phyloP scores from a whole-genome alignment of 2,888 invertebrate genomes.

The Archips crataeganus region DNA sequence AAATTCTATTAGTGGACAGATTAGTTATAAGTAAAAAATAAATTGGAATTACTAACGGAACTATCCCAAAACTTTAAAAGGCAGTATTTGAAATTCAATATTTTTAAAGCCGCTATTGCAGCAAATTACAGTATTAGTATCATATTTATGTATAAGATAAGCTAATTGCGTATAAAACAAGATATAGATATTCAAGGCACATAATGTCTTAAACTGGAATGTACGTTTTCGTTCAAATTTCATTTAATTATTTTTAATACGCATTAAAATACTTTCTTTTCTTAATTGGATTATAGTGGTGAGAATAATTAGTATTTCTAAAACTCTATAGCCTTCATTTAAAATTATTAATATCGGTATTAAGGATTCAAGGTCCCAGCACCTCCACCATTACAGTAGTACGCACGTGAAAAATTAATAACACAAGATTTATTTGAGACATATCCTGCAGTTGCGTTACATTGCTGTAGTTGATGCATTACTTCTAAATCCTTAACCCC shows the following conservation, averaged over 20 bases:
- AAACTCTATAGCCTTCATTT: neutral
- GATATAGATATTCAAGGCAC: conserved; percentile 52
- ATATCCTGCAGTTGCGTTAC: too few species aligned
- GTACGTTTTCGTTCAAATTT: conserved; percentile 38
- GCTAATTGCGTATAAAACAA: conserved; percentile 32
- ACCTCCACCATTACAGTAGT: neutral
- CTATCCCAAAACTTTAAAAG: too few species aligned
- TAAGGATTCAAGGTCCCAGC: neutral
- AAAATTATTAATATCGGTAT: neutral
- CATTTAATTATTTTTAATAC: neutral
- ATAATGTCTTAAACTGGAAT: conserved; percentile 49
- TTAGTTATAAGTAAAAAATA: neutral
- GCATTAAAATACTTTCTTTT: neutral
- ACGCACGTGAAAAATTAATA: too few species aligned
- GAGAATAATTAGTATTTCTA: neutral
- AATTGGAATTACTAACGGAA: neutral
- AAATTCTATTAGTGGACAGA: neutral
- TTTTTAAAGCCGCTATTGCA: neutral
- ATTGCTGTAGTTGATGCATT: too few species aligned
- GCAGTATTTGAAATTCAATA: neutral
- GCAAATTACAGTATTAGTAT: conserved; percentile 16
- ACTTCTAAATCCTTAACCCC: neutral
- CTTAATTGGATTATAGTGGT: neutral
- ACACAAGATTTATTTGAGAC: too few species aligned
- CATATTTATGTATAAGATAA: conserved; percentile 14